Evolutionary conservation across 2,113 vertebrate species (phyloP).

Genomic region (Oreochromis aureus): DNA sequence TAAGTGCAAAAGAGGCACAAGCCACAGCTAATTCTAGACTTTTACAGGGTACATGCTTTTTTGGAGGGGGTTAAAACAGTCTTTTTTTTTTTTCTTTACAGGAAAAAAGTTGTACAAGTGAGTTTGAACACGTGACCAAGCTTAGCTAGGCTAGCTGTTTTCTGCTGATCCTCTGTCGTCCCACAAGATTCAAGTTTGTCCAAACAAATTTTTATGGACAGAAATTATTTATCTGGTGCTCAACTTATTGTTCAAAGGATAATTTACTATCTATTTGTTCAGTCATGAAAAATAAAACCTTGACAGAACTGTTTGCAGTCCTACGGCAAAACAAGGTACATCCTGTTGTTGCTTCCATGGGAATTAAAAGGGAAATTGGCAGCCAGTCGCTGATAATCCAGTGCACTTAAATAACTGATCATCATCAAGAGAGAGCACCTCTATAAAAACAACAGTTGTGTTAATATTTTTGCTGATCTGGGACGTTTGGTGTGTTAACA

Average conservation of each 20-base stretch:
- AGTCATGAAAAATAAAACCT: background rate
- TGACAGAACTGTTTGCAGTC: background rate
- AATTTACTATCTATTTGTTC: background rate
- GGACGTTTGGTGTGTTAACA: background rate
- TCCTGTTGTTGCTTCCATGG: background rate
- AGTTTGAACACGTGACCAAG: background rate
- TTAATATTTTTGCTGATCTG: background rate
- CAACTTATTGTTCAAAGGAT: background rate
- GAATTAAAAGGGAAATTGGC: background rate
- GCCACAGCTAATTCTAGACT: background rate
- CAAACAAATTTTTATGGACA: background rate
- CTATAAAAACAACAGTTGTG: background rate
- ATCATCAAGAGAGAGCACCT: background rate
- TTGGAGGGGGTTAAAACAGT: fast-evolving
- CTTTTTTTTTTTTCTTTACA: too few relatives aligned
- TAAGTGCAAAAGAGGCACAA: background rate
- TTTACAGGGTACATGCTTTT: background rate
- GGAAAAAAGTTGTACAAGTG: too few relatives aligned
- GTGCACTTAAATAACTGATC: background rate
- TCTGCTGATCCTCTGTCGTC: background rate
- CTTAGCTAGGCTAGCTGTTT: background rate
- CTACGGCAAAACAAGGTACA: background rate
- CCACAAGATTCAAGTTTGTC: background rate
- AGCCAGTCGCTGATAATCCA: background rate
- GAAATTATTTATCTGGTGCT: background rate